Conservation (phyloP, 2,113 vertebrate species). For the Egretta garzetta region DNA sequence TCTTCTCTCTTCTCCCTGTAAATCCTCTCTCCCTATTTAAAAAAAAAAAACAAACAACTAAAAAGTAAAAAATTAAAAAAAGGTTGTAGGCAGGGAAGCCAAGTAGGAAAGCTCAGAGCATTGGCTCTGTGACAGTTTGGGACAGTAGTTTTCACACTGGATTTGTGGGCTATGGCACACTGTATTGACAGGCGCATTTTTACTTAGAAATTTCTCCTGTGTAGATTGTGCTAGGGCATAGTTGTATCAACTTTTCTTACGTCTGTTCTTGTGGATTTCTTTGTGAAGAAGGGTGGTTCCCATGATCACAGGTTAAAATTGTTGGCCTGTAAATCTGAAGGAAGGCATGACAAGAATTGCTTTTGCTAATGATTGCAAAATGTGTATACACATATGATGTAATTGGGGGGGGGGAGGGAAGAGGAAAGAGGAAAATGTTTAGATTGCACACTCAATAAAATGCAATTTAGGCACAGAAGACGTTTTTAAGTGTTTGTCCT, state of each 20-base stretch:
- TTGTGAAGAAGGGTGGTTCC: not conserved
- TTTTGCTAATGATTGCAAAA: constrained; percentile 34
- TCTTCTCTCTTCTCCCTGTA: not conserved
- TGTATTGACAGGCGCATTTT: not conserved
- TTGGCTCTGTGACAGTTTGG: not conserved
- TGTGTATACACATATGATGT: not conserved
- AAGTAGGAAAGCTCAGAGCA: not conserved
- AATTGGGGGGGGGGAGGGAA: too few species aligned
- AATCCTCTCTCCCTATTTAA: not conserved
- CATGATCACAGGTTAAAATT: not conserved
- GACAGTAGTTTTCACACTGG: not conserved
- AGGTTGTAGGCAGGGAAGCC: not conserved
- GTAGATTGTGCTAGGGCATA: not conserved
- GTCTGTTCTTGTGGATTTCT: not conserved
- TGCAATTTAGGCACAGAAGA: accelerated
- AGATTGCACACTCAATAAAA: not conserved
- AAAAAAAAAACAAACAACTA: not conserved
- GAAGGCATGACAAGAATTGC: constrained; percentile 9
- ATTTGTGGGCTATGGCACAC: not conserved
- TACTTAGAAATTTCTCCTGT: not conserved
- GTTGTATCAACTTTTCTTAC: not conserved
- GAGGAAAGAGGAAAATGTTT: not conserved
- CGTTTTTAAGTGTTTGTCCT: not conserved
- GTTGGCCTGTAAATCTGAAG: not conserved
- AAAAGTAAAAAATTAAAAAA: too few species aligned